A percentile compares a stretch with the other conserved stretches of the same genome.
phyloP scores from a whole-genome alignment of 1,140 invertebrate species.

The Hyphantria cunea region DNA sequence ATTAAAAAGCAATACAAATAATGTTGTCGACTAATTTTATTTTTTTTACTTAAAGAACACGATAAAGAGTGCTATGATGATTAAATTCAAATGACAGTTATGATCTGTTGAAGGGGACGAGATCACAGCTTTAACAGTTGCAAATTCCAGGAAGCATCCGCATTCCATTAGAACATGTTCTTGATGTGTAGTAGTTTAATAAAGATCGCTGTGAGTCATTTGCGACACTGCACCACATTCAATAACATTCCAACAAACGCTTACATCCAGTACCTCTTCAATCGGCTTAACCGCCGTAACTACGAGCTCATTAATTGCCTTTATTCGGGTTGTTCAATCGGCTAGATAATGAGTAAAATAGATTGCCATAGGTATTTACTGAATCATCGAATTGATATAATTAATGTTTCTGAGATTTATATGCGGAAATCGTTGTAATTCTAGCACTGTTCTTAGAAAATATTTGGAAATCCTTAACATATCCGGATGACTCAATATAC shows the following conservation, averaged over 20 bases:
- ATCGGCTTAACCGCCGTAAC: constrained; percentile 36
- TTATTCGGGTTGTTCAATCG: constrained; percentile 45
- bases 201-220: constrained; percentile 64
- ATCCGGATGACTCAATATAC: constrained; percentile 24
- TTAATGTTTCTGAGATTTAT: constrained; percentile 17
- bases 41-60: no score
- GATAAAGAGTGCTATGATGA: no score
- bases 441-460: constrained; percentile 25
- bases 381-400: constrained; percentile 32
- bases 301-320: constrained; percentile 39
- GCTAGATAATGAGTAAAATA: constrained; percentile 48
- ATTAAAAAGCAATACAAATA: no score
- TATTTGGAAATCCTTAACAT: not conserved
- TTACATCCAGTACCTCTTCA: constrained; percentile 43
- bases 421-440: constrained; percentile 30
- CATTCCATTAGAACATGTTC: constrained; percentile 69
- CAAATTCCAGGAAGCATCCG: constrained; percentile 69
- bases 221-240: constrained; percentile 65
- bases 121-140: constrained; percentile 39
- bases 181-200: constrained; percentile 55
- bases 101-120: no score
- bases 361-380: constrained; percentile 42
- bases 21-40: no score
- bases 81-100: no score
- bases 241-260: constrained; percentile 70